Evolutionary conservation across 2,113 vertebrate species (phyloP).

Genomic region (Otis tarda): DNA sequence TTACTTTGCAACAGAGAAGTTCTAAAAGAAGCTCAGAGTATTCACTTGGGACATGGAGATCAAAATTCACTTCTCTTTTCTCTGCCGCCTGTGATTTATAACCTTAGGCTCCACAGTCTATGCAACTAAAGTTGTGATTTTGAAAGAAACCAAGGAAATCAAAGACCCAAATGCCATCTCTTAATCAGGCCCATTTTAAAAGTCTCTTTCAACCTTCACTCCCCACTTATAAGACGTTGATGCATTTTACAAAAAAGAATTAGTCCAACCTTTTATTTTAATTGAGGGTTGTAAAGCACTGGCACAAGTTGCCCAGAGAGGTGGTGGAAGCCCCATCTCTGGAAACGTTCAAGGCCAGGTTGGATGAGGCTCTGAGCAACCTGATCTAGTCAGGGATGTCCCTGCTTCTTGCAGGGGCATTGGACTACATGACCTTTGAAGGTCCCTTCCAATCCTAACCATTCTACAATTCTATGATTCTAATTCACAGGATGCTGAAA

Average conservation of each 20-base stretch:
- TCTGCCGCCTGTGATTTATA: neutral
- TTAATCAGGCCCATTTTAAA: neutral
- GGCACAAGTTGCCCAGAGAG: too few relatives aligned
- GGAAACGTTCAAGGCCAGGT: too few relatives aligned
- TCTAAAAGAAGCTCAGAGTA: neutral
- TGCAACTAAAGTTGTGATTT: neutral
- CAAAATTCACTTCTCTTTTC: neutral
- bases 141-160: neutral
- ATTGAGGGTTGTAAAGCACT: too few relatives aligned
- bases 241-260: neutral
- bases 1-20: neutral
- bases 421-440: too few relatives aligned
- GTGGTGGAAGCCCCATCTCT: too few relatives aligned
- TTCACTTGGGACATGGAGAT: neutral
- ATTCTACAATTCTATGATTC: neutral
- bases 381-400: too few relatives aligned
- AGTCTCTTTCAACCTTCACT: neutral
- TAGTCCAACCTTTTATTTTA: neutral
- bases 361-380: too few relatives aligned
- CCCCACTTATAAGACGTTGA: neutral
- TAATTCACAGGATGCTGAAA: neutral
- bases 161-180: neutral
- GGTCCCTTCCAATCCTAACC: too few relatives aligned
- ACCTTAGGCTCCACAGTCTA: neutral
- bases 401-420: too few relatives aligned